Base-by-base conservation (phyloP, 2,888 invertebrate species). In the Plebejus melissa region DNA sequence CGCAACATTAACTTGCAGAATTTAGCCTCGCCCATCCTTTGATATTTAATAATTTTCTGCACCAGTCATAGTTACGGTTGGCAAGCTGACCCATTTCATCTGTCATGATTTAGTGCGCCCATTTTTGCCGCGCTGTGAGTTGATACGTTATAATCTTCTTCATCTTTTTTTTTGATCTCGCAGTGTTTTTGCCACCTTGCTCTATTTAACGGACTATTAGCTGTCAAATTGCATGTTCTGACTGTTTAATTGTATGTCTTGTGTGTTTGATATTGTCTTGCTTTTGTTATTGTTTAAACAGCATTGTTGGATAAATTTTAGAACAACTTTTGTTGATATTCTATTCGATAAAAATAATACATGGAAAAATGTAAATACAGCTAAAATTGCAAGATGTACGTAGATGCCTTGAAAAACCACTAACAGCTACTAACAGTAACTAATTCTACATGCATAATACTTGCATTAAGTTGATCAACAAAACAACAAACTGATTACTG, bases 171-270 rank as follows among this genome's bases (percentile, higher is more conserved):
- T 65, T 36, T 65, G 4, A 13, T 22, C 13, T 32, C 1, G 5
- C 65, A 5, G 2, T 32, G 2, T 65, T 65, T 65, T 65, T 65
- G 32, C 65, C 32, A 36, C 60, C 7, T 60, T 65, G 82, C 81
- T 79, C 91, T 91, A 84, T 90, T 86, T 90, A 87, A 83, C 83
- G 82, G 81, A 85, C 88, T 90, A 90, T 91, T 90, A 90, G 85
- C 87, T 88, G 89, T 89, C 90, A 87, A 87, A 82, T 80, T 88
- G 84, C 83, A 83, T 81, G 84, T 81, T 84, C 83, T 83, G 84
- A 84, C 81, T 85, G 81, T 84, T 83, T 87, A 83, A 86, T 88
- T 87, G 86, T 86, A 84, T 82, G 83, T 82, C 81, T 81, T 78
- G 81, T 76, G 80, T 78, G 76, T 80, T 79, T 79, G 78, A 80